Conservation (phyloP, 2,888 invertebrate genomes). For the Eupithecia abbreviata region DNA sequence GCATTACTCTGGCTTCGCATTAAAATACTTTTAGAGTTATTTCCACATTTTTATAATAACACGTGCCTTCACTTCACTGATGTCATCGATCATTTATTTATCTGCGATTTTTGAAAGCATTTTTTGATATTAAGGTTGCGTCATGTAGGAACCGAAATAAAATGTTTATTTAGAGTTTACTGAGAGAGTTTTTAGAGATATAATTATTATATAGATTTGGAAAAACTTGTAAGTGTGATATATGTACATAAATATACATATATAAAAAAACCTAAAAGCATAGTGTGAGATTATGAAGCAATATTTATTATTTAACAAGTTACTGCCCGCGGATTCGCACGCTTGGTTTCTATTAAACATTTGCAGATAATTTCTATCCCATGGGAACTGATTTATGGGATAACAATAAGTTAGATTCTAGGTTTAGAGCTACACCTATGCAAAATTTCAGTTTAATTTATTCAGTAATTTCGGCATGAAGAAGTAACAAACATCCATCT, state of each 20-base stretch:
- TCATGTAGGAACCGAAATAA: background rate
- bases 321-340: background rate
- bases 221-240: background rate
- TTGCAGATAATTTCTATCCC: background rate
- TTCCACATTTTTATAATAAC: conserved; percentile 9
- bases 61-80: conserved; percentile 4
- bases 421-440: background rate
- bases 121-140: background rate
- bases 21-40: conserved; percentile 9
- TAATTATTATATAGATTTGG: too few relatives aligned
- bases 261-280: background rate
- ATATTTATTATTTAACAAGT: background rate
- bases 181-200: background rate
- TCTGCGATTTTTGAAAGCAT: conserved; percentile 6
- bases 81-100: conserved; percentile 18
- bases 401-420: background rate
- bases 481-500: background rate
- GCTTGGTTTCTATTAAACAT: background rate
- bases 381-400: background rate
- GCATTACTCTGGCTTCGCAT: background rate
- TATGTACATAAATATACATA: background rate
- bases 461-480: background rate
- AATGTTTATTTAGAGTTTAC: background rate
- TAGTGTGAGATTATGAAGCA: background rate
- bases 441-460: background rate